Evolutionary conservation across 2,113 vertebrate species (phyloP).

Genomic region (Anarhynchus alexandrinus): DNA sequence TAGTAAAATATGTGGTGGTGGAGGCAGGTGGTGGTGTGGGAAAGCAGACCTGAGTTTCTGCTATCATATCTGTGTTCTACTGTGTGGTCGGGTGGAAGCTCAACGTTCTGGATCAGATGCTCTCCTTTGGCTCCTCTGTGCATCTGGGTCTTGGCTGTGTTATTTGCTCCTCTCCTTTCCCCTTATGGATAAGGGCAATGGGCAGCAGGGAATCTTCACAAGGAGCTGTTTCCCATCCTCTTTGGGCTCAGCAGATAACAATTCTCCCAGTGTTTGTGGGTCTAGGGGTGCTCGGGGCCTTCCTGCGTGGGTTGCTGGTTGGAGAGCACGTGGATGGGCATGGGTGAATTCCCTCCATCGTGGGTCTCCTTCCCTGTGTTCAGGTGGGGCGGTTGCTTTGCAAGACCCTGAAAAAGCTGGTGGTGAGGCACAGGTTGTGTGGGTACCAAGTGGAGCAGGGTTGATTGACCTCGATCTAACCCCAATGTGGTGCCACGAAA

Average conservation of each 20-base stretch:
- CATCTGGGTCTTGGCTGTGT: not conserved
- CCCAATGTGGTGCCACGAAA: rapidly evolving
- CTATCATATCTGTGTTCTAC: rapidly evolving
- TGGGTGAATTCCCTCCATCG: rapidly evolving
- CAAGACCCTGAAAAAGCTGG: not conserved
- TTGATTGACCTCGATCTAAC: rapidly evolving
- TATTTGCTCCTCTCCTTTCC: not conserved
- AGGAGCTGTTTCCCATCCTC: not conserved
- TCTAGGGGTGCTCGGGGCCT: no score
- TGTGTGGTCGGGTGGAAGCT: not conserved
- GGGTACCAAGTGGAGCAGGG: not conserved
- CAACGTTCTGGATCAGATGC: not conserved
- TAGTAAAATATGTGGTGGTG: rapidly evolving
- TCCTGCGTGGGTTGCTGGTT: not conserved
- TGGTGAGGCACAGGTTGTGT: not conserved
- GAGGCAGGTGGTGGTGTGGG: not conserved
- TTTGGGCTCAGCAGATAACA: not conserved
- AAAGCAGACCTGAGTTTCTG: not conserved
- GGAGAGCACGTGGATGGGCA: not conserved
- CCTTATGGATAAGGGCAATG: no score
- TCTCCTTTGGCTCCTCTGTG: not conserved
- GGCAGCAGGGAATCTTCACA: not conserved
- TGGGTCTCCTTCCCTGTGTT: not conserved
- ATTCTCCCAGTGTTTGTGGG: not conserved
- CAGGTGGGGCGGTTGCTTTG: not conserved